Evolutionary conservation across 2,113 vertebrate genomes (phyloP).

Genomic region (Sturnus vulgaris): DNA sequence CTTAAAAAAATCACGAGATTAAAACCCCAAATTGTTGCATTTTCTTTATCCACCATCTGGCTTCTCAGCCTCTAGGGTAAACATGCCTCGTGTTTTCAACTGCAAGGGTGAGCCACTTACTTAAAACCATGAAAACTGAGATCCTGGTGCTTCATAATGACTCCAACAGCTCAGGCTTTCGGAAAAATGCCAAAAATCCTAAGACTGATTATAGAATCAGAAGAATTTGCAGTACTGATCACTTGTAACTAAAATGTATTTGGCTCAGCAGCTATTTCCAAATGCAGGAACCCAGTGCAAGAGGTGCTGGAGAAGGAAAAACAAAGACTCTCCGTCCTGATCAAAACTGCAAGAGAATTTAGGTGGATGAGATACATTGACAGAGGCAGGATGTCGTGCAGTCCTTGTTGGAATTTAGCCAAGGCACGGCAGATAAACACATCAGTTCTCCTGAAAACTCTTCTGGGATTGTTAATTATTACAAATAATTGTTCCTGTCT

Average conservation of each 20-base stretch:
- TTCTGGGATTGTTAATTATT: conserved; percentile 36
- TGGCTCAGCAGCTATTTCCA: neutral
- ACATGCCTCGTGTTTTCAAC: conserved; percentile 24
- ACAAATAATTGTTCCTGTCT: neutral
- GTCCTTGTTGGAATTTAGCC: conserved; percentile 26
- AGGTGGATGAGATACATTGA: neutral
- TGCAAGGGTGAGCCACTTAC: conserved; percentile 43
- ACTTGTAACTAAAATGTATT: neutral
- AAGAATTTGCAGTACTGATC: neutral
- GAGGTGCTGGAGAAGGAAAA: neutral
- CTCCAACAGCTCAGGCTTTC: neutral
- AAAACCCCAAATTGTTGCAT: conserved; percentile 58
- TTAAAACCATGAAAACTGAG: conserved; percentile 40
- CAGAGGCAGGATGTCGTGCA: neutral
- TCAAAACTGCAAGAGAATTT: neutral
- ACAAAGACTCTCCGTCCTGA: neutral
- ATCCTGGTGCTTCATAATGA: neutral
- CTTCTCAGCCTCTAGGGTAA: conserved; percentile 54
- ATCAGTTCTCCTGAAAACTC: neutral
- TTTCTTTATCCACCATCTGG: conserved; percentile 65
- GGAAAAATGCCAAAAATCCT: neutral
- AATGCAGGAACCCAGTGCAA: neutral
- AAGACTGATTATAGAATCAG: neutral
- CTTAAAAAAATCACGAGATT: conserved; percentile 58
- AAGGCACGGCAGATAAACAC: conserved; percentile 16